A percentile compares a stretch with the other conserved stretches of the same genome.
Conservation (phyloP, 2,797 vertebrate genomes). For the Scleropages formosus region DNA sequence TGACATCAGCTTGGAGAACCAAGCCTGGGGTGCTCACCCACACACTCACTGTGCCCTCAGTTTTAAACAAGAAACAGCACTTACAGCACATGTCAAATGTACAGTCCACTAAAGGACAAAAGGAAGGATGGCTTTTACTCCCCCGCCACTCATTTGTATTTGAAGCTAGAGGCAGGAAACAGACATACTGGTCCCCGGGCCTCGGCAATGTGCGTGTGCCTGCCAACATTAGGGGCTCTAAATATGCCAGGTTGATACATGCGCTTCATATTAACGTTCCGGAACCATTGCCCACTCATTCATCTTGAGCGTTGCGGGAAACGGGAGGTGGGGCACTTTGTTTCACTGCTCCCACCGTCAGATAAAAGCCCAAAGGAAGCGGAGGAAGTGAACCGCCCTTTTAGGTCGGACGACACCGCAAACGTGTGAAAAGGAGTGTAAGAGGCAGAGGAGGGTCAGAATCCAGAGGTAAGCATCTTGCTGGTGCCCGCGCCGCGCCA, state of each 20-base stretch:
- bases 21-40: too few relatives aligned
- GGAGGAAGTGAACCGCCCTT: slow-evolving; percentile 1
- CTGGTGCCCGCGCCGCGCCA: too few relatives aligned
- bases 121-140: neutral
- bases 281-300: neutral
- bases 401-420: neutral
- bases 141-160: neutral
- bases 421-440: neutral
- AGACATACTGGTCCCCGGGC: neutral
- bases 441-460: too few relatives aligned
- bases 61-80: neutral
- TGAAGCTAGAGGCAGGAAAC: neutral
- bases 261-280: neutral
- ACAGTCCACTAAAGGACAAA: too few relatives aligned
- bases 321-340: neutral
- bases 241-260: slow-evolving; percentile 3
- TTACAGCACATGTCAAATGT: too few relatives aligned
- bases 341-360: slow-evolving; percentile 10
- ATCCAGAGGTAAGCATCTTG: too few relatives aligned
- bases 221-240: neutral
- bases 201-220: neutral
- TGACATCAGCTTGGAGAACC: neutral
- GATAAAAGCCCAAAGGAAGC: slow-evolving; percentile 25
- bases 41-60: neutral
- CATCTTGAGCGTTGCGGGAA: neutral